phyloP scores from a whole-genome alignment of 23 tunicate genomes.

The Diplosoma virens region DNA sequence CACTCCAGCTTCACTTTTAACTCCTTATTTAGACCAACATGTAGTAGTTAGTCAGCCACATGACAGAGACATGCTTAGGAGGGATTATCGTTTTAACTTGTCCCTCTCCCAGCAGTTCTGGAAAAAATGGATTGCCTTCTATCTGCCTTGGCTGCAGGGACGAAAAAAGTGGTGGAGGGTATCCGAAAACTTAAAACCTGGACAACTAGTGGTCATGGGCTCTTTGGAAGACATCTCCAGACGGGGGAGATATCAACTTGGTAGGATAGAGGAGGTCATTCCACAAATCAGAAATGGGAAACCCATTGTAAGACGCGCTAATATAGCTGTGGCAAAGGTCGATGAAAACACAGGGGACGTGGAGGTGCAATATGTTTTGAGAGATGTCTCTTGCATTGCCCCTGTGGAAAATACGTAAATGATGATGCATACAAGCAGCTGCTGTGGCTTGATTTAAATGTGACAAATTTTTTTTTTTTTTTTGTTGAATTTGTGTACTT shows the following conservation, averaged over 20 bases:
- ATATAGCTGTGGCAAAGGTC: background rate
- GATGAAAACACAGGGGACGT: background rate
- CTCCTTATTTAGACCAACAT: background rate
- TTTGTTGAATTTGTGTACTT: no score
- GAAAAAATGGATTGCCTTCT: constrained; percentile 12
- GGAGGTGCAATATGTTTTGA: background rate
- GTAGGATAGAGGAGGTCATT: constrained; percentile 1
- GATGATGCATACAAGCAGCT: no score
- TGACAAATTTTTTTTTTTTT: no score
- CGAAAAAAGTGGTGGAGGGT: background rate
- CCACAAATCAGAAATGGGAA: constrained; percentile 26
- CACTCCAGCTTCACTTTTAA: background rate
- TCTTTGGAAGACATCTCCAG: background rate
- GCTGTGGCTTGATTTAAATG: no score
- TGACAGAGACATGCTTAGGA: background rate
- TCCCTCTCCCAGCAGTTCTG: constrained; percentile 3
- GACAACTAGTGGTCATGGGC: constrained; percentile 13
- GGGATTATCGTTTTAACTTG: constrained; percentile 2
- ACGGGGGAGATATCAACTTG: background rate
- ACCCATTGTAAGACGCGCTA: constrained; percentile 1
- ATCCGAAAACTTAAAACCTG: constrained; percentile 9
- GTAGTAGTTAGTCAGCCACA: background rate
- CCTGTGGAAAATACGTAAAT: constrained; percentile 1
- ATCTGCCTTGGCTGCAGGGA: constrained; percentile 22
- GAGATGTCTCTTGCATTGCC: background rate